A percentile compares a stretch with the other conserved stretches of the same genome.
phyloP scores from a whole-genome alignment of 2,888 invertebrate species.

The Scaptodrosophila latifasciaeformis region DNA sequence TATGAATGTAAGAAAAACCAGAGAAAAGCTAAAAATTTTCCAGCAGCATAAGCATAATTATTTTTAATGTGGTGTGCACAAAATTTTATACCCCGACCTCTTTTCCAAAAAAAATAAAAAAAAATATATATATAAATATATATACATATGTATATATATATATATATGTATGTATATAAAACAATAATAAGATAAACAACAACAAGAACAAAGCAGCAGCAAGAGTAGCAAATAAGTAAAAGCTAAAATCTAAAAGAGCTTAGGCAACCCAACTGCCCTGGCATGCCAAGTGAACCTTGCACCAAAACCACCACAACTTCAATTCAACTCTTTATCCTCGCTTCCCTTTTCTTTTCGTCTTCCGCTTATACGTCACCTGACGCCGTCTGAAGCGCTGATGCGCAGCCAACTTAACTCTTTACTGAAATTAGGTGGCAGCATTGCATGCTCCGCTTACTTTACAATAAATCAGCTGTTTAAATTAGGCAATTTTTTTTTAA shows the following conservation, averaged over 20 bases:
- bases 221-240: not conserved
- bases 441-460: no score
- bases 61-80: constrained; percentile 51
- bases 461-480: no score
- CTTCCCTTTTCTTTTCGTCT: no score
- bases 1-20: constrained; percentile 11
- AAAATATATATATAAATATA: not conserved
- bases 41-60: constrained; percentile 57
- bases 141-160: not conserved
- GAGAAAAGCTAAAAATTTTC: constrained; percentile 33
- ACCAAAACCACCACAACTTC: no score
- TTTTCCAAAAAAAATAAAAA: not conserved
- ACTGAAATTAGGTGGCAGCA: no score
- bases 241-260: constrained; percentile 5
- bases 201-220: constrained; percentile 19
- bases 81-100: constrained; percentile 17
- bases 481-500: no score
- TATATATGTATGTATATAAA: no score
- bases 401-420: no score
- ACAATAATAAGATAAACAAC: constrained; percentile 18
- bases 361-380: no score
- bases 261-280: not conserved
- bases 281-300: no score
- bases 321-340: no score
- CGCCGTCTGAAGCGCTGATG: no score